Conservation (phyloP, 1,140 invertebrate genomes). For the Calycopis cecrops region DNA sequence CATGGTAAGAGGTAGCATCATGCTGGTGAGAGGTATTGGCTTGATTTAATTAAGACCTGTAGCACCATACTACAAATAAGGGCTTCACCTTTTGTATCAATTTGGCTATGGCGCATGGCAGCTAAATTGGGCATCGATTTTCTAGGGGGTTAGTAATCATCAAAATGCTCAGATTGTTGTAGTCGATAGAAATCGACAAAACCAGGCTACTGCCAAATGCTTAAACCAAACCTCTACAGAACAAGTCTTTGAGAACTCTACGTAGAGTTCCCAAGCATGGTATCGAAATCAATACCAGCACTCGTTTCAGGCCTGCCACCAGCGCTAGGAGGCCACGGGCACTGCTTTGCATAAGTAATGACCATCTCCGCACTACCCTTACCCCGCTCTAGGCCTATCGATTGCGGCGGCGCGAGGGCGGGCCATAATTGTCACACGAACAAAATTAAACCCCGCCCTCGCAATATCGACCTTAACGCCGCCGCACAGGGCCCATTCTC, state of each 20-base stretch:
- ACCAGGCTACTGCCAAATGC: too few relatives aligned
- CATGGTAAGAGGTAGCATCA: too few relatives aligned
- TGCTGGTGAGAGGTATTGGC: too few relatives aligned
- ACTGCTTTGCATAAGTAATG: conserved; percentile 73
- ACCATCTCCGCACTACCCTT: conserved; percentile 34
- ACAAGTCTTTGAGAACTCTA: not conserved
- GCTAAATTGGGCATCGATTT: too few relatives aligned
- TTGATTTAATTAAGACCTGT: too few relatives aligned
- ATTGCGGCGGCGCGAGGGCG: conserved; percentile 68
- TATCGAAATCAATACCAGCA: not conserved
- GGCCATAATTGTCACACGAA: conserved; percentile 73
- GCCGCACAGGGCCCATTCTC: conserved; percentile 50
- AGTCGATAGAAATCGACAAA: too few relatives aligned
- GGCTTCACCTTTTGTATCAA: too few relatives aligned
- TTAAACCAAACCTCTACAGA: too few relatives aligned
- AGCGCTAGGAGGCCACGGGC: conserved; percentile 20
- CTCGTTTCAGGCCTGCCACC: not conserved
- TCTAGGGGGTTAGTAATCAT: too few relatives aligned
- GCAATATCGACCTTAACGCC: conserved; percentile 56
- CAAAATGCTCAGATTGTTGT: too few relatives aligned
- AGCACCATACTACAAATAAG: too few relatives aligned
- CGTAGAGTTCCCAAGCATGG: not conserved
- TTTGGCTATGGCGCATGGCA: too few relatives aligned
- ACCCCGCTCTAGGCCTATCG: conserved; percentile 65
- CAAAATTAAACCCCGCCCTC: conserved; percentile 55